Conservation (phyloP, 2,797 vertebrate genomes). For the Dicrostonyx torquatus region DNA sequence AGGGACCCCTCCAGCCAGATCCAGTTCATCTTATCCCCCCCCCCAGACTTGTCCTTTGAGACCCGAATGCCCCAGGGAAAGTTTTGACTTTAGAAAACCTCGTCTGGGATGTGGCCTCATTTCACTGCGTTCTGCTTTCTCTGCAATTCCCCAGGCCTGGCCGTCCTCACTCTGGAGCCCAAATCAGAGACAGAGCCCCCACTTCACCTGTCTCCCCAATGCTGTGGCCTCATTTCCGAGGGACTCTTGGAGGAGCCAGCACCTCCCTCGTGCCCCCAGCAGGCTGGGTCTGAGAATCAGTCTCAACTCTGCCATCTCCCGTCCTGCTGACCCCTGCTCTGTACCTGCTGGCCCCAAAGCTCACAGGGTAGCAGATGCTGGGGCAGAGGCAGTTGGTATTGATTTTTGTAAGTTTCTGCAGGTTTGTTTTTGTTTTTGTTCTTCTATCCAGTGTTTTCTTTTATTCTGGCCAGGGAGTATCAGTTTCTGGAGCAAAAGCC, state of each 20-base stretch:
- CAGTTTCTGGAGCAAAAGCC: background rate
- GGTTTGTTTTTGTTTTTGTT: background rate
- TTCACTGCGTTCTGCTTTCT: background rate
- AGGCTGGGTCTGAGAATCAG: background rate
- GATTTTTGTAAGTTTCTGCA: background rate
- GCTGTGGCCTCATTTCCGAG: rapidly evolving
- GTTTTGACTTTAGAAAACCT: background rate
- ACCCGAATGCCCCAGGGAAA: background rate
- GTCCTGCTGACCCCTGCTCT: background rate
- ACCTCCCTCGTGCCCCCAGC: background rate
- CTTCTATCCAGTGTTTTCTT: background rate
- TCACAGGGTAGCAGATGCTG: rapidly evolving
- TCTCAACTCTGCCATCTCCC: background rate
- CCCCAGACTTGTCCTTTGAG: background rate
- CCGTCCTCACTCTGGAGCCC: background rate
- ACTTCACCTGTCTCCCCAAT: background rate
- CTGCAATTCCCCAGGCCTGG: background rate
- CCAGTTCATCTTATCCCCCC: background rate
- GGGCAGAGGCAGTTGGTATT: too few species aligned
- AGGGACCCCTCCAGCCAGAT: rapidly evolving
- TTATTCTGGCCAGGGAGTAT: background rate
- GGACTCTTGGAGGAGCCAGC: too few species aligned
- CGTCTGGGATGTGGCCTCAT: background rate
- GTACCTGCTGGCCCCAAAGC: background rate
- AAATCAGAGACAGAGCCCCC: background rate